Percentiles rank a stretch among this genome's conserved stretches.
These are phyloP conservation scores for Fukomys damarensis DNA, from an alignment of 2,113 vertebrate genomes.

Conservation along the genomic window DNA sequence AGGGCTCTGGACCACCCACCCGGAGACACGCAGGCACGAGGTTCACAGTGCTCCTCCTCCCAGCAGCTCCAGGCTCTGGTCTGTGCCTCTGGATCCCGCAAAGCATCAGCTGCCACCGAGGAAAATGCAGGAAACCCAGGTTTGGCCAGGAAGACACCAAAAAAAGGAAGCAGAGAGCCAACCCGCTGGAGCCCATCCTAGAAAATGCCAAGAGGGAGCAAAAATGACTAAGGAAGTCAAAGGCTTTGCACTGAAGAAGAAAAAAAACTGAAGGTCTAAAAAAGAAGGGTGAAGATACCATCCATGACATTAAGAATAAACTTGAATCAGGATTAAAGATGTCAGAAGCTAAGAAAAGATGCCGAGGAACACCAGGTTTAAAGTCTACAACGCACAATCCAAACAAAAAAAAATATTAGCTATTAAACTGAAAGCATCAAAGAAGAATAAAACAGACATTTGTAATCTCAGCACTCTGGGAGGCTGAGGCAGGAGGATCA, in stretches of 20 bases:
- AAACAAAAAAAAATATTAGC: not conserved
- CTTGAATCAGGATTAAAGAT: no score
- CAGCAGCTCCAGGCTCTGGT: no score
- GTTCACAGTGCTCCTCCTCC: no score
- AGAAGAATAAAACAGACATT: not conserved
- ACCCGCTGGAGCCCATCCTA: not conserved
- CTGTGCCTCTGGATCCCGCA: no score
- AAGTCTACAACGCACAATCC: not conserved
- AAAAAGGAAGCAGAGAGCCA: no score
- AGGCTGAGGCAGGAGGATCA: not conserved
- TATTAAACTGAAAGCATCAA: no score
- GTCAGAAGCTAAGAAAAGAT: not conserved
- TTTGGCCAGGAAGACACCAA: no score
- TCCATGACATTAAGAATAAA: not conserved
- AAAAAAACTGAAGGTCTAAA: not conserved
- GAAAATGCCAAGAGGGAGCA: not conserved
- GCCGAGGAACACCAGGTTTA: not conserved
- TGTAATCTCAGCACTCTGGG: not conserved
- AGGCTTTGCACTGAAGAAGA: accelerated
- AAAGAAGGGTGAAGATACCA: not conserved
- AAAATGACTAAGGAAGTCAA: accelerated
- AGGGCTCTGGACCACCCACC: no score
- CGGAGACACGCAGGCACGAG: no score
- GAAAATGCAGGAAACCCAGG: no score
- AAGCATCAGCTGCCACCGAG: no score